Evolutionary conservation across 2,888 invertebrate species (phyloP).

Genomic region (Andricus quercusramuli): DNA sequence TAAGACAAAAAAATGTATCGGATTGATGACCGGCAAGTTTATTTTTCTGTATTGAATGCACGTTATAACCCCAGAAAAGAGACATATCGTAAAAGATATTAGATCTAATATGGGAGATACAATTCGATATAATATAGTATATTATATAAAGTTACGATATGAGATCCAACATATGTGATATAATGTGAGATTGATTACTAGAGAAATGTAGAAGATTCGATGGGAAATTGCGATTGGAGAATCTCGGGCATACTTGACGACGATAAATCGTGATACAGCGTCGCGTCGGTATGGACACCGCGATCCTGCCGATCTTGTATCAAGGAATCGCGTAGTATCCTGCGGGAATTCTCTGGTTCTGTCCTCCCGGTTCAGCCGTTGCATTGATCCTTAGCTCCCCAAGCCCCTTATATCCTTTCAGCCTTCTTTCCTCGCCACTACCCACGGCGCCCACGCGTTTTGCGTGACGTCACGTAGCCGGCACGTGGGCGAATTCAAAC

Average conservation of each 20-base stretch:
- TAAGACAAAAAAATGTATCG: too few species aligned
- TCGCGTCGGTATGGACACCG: not conserved
- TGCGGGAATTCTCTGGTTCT: slow-evolving; percentile 72
- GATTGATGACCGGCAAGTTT: too few species aligned
- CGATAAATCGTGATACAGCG: slow-evolving; percentile 5
- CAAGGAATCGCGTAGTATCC: slow-evolving; percentile 64
- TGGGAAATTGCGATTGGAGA: not conserved
- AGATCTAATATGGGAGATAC: too few species aligned
- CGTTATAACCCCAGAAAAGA: too few species aligned
- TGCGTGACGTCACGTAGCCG: slow-evolving; percentile 76
- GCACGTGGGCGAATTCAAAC: slow-evolving; percentile 77
- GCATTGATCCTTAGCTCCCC: slow-evolving; percentile 70
- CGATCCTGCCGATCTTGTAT: slow-evolving; percentile 53
- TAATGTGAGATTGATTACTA: slow-evolving; percentile 1
- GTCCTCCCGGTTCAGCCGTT: slow-evolving; percentile 66
- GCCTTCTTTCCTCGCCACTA: slow-evolving; percentile 61
- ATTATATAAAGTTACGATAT: not conserved
- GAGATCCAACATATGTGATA: not conserved
- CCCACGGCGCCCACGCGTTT: slow-evolving; percentile 77
- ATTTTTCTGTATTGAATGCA: too few species aligned
- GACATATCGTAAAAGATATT: too few species aligned
- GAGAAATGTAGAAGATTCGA: not conserved
- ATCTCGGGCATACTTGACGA: slow-evolving; percentile 8
- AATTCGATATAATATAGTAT: too few species aligned
- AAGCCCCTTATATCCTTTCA: slow-evolving; percentile 62